phyloP scores from a whole-genome alignment of 2,113 vertebrate species.

The Microtus oregoni region DNA sequence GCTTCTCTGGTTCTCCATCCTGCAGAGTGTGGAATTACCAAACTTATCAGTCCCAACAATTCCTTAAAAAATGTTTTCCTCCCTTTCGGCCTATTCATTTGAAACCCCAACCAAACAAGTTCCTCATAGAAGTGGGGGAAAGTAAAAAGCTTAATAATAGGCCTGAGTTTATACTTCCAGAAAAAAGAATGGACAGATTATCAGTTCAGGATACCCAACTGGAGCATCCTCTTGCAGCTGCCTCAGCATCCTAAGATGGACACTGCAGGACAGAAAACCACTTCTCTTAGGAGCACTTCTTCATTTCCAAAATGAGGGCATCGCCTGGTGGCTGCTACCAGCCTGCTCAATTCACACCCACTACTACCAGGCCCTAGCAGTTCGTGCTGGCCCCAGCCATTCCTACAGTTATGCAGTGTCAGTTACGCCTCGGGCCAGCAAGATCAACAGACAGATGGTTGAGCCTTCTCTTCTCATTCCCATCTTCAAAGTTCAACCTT shows the following conservation, averaged over 20 bases:
- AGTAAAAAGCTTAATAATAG: neutral
- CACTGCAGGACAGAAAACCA: neutral
- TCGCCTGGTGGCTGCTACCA: no score
- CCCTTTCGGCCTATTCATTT: neutral
- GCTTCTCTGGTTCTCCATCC: neutral
- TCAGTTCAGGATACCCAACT: neutral
- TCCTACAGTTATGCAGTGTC: neutral
- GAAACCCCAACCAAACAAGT: neutral
- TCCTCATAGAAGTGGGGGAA: neutral
- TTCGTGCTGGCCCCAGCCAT: accelerated
- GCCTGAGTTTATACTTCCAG: neutral
- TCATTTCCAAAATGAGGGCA: neutral
- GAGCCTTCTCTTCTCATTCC: accelerated
- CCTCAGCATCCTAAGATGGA: neutral
- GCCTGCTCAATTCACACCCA: neutral
- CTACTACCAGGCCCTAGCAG: neutral
- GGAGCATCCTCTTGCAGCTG: neutral
- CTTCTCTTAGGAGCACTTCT: neutral
- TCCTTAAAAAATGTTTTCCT: neutral
- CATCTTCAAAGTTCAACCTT: neutral
- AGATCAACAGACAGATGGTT: neutral
- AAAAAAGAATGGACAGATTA: neutral
- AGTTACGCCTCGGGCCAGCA: neutral
- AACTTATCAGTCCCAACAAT: neutral
- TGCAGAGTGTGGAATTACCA: neutral